Base-by-base conservation (phyloP, 1,140 invertebrate species). In the Mactra quadrangularis region DNA sequence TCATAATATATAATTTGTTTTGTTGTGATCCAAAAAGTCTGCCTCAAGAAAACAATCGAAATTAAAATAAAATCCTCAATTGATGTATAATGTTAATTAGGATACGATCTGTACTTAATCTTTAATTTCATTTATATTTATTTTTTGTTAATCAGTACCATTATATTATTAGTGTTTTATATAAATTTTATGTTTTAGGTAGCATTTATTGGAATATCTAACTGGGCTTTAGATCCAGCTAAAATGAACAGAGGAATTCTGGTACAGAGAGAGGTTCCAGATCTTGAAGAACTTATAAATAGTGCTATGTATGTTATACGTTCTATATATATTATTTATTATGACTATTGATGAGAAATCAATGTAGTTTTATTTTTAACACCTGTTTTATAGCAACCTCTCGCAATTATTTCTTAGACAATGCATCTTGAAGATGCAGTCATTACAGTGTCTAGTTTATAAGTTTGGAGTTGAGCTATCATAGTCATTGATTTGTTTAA, bases 171-270 rank as follows among this genome's bases (percentile, higher is more conserved):
- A n/a, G n/a, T n/a, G n/a, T n/a, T 33, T 29, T n/a, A n/a, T 64
- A 35, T 19, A 15, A 27, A 13, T 31, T 53, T 29, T 52, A 6
- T 17, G 2, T 33, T 38, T 0, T 6, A 87, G 72, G 86, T 88
- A 27, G 87, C 88, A 35, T 82, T 89, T 59, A 81, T 89, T 77
- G 88, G 88, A 9, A 89, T 89, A 1, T 88, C 87, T 15, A 89
- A 89, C 52, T 89, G 88, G 88, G 86, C 87, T 35, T 59, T 88
- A n/a, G 88, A 89, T 82, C 78, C 87, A 15, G 87, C 88, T 11
- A 89, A 89, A 68, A 89, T 89, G 88, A 89, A 89, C 45, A 60
- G 87, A 27, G 88, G 79, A 17, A 86, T 89, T 38, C 85, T 83
- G 19, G 78, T 89, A 1, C 83, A 83, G 25, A 70, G 87, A 35